phyloP scores from a whole-genome alignment of 2,888 invertebrate genomes.

The Lepidochitona cinerea region DNA sequence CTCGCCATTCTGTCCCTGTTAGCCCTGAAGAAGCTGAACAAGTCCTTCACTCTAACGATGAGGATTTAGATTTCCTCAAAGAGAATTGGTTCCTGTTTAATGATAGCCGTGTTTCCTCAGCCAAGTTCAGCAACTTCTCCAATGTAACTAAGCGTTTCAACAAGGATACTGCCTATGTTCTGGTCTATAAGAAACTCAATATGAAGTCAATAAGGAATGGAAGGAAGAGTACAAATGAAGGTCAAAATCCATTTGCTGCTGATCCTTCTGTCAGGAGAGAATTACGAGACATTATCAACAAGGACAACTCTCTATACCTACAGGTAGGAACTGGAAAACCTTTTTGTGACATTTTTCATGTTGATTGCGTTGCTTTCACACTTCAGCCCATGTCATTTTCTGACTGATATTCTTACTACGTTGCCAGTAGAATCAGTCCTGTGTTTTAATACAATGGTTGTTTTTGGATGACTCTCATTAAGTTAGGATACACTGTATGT shows the following conservation, averaged over 20 bases:
- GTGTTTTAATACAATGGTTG: no score
- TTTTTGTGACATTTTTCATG: no score
- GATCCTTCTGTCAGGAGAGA: conserved; percentile 47
- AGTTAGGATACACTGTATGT: no score
- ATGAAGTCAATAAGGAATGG: conserved; percentile 21
- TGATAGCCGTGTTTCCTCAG: conserved; percentile 79
- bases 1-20: conserved; percentile 66
- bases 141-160: conserved; percentile 70
- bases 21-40: conserved; percentile 37
- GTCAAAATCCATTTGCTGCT: conserved; percentile 21
- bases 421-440: no score
- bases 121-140: conserved; percentile 56
- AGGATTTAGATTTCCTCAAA: conserved; percentile 65
- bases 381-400: no score
- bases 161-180: conserved; percentile 86
- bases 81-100: conserved; percentile 85
- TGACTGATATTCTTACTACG: no score
- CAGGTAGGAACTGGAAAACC: no score
- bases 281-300: conserved; percentile 44
- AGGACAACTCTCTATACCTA: conserved; percentile 51
- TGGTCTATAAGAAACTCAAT: conserved; percentile 77
- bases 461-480: no score
- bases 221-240: conserved; percentile 25
- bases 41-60: conserved; percentile 20
- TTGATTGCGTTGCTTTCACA: no score